phyloP scores from a whole-genome alignment of 2,888 invertebrate species.

The Limnephilus auricula region DNA sequence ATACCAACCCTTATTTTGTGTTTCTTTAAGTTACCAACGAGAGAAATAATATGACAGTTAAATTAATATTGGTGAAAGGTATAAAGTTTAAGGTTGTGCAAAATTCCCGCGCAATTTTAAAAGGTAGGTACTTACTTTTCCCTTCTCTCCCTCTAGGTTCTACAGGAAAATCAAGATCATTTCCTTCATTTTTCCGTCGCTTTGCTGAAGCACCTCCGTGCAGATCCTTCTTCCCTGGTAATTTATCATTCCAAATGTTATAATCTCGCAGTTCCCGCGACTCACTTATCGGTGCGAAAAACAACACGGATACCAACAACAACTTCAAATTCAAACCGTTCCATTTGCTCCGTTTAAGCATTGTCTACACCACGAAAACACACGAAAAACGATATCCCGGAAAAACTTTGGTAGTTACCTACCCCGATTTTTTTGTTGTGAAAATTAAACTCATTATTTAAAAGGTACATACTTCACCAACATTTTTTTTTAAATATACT shows the following conservation, averaged over 20 bases:
- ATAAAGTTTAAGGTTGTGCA: background rate
- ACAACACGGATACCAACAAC: conserved; percentile 41
- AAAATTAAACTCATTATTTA: conserved; percentile 26
- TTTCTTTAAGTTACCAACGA: background rate
- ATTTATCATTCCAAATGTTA: conserved; percentile 62
- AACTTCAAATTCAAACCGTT: conserved; percentile 30
- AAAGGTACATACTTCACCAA: background rate
- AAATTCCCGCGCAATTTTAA: background rate
- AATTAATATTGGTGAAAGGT: background rate
- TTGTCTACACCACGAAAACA: conserved; percentile 31
- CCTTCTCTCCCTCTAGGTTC: conserved; percentile 42
- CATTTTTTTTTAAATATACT: background rate
- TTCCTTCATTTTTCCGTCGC: background rate
- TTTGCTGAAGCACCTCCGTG: background rate
- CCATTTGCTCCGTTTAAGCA: conserved; percentile 36
- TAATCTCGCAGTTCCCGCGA: conserved; percentile 36
- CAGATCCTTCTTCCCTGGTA: background rate
- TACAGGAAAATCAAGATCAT: conserved; percentile 5
- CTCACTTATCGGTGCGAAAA: conserved; percentile 58
- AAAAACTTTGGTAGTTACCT: background rate
- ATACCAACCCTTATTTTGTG: background rate
- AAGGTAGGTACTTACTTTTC: conserved; percentile 54
- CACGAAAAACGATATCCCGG: background rate
- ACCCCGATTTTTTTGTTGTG: background rate
- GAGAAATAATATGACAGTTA: background rate